Percentiles rank a stretch among this genome's conserved stretches.
phyloP scores from a whole-genome alignment of 92 coral and sea anemone genomes.

The Meandrina meandrites region DNA sequence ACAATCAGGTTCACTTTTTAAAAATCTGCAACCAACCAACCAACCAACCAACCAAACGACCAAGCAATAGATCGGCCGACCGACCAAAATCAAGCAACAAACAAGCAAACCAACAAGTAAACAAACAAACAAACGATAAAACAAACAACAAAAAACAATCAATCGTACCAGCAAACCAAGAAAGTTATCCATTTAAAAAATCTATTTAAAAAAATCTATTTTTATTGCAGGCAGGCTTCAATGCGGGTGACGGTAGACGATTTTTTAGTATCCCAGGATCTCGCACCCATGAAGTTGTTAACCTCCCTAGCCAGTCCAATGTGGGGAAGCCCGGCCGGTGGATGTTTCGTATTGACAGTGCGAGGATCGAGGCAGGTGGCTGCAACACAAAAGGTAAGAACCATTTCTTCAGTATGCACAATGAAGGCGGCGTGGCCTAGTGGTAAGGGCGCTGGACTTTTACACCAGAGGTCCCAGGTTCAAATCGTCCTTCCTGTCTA shows the following conservation, averaged over 20 bases:
- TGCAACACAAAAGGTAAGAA: constrained; percentile 69
- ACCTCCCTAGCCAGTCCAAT: constrained; percentile 55
- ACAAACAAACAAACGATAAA: too few species aligned
- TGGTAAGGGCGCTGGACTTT: not conserved
- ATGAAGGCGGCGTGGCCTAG: not conserved
- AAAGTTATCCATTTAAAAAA: too few species aligned
- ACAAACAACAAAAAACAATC: too few species aligned
- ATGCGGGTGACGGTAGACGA: constrained; percentile 65
- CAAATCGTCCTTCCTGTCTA: too few species aligned
- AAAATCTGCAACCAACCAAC: too few species aligned
- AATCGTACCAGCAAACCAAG: too few species aligned
- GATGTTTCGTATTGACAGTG: constrained; percentile 70
- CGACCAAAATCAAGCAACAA: not conserved
- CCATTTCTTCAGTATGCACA: not conserved
- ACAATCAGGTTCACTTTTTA: too few species aligned
- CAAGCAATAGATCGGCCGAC: too few species aligned
- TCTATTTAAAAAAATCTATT: too few species aligned
- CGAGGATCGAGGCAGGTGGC: constrained; percentile 62
- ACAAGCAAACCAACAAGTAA: not conserved
- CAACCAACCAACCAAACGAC: not conserved
- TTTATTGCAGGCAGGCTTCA: constrained; percentile 48
- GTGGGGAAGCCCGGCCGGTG: constrained; percentile 68
- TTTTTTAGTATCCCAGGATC: constrained; percentile 62
- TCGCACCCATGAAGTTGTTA: constrained; percentile 42
- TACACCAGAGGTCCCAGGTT: not conserved